Conservation (phyloP, 2,113 vertebrate species). For the Gambusia holbrooki region DNA sequence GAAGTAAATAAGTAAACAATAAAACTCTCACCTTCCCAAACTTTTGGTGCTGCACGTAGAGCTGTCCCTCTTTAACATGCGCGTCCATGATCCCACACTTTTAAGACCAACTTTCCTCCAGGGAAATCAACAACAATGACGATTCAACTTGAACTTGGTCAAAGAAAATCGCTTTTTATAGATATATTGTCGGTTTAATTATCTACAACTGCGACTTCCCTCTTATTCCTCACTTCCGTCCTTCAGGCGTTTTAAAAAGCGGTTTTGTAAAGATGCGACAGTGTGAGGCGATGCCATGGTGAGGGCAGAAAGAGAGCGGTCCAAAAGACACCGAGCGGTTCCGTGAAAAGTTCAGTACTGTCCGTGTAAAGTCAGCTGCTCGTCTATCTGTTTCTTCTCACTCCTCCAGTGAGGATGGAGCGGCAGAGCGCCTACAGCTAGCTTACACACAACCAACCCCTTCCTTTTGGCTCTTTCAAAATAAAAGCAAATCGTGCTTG, state of each 20-base stretch:
- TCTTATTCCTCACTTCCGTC: constrained; percentile 67
- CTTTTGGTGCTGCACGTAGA: constrained; percentile 83
- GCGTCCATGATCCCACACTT: constrained; percentile 75
- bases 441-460: rapidly evolving
- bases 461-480: constrained; percentile 28
- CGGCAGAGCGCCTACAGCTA: neutral
- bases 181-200: constrained; percentile 10
- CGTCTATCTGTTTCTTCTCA: constrained; percentile 38
- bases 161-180: constrained; percentile 38
- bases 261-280: neutral
- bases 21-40: constrained; percentile 81
- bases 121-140: constrained; percentile 1
- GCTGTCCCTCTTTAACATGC: constrained; percentile 82
- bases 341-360: neutral
- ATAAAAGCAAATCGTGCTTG: constrained; percentile 29
- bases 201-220: constrained; percentile 55
- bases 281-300: constrained; percentile 26
- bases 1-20: neutral
- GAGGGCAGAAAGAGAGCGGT: neutral
- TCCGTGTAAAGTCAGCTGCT: constrained; percentile 18
- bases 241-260: constrained; percentile 9
- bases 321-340: constrained; percentile 13
- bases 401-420: constrained; percentile 35
- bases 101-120: constrained; percentile 3
- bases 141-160: constrained; percentile 48